Evolutionary conservation across 2,888 invertebrate genomes (phyloP).

Genomic region (Caenorhabditis macrosperma): DNA sequence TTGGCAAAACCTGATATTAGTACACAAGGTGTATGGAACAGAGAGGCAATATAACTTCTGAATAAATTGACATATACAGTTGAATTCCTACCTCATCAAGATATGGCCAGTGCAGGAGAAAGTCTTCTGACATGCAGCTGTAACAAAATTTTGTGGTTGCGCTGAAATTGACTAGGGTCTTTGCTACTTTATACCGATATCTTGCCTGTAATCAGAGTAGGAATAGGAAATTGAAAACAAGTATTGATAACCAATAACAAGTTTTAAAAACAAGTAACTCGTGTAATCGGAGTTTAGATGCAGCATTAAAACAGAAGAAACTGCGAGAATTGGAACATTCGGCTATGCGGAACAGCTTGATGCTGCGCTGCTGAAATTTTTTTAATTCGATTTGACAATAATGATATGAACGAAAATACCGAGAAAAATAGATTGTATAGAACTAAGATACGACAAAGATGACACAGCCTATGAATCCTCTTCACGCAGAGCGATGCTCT

Average conservation of each 20-base stretch:
- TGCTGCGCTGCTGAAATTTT: not conserved
- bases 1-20: too few species aligned
- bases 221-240: not conserved
- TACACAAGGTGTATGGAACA: too few species aligned
- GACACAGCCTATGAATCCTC: not conserved
- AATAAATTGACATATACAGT: too few species aligned
- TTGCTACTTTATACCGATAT: too few species aligned
- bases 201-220: slow-evolving; percentile 27
- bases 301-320: slow-evolving; percentile 30
- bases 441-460: too few species aligned
- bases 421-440: too few species aligned
- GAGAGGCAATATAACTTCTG: too few species aligned
- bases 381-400: too few species aligned
- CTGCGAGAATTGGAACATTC: slow-evolving; percentile 21
- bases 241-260: not conserved
- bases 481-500: slow-evolving; percentile 3
- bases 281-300: slow-evolving; percentile 7
- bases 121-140: slow-evolving; percentile 79
- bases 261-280: slow-evolving; percentile 10
- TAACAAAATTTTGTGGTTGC: slow-evolving; percentile 73
- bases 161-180: slow-evolving; percentile 16
- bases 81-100: slow-evolving; percentile 73
- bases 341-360: slow-evolving; percentile 24
- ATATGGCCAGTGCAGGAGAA: slow-evolving; percentile 76
- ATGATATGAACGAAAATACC: not conserved